phyloP scores from a whole-genome alignment of 2,113 vertebrate genomes.

The Archilochus colubris region DNA sequence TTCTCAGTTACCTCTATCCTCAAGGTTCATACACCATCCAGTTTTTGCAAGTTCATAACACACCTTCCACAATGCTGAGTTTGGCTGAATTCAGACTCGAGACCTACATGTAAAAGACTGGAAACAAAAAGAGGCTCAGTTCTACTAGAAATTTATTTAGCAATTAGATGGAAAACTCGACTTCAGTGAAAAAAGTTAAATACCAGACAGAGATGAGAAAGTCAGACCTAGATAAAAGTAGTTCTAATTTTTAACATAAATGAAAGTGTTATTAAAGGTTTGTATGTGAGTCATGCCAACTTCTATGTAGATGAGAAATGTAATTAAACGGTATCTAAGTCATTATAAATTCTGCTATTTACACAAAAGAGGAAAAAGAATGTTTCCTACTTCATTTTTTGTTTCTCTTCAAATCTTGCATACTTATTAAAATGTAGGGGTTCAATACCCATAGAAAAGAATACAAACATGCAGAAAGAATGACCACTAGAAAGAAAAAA shows the following conservation, averaged over 20 bases:
- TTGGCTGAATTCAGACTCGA: neutral
- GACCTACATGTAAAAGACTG: conserved; percentile 12
- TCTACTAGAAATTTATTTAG: conserved; percentile 44
- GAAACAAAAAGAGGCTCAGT: conserved; percentile 30
- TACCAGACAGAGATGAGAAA: neutral
- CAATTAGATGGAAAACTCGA: neutral
- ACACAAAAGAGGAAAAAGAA: conserved; percentile 43
- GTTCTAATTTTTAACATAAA: conserved; percentile 17
- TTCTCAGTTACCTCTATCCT: neutral
- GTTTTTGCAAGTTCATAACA: neutral
- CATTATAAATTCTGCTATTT: conserved; percentile 41
- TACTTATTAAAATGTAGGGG: conserved; percentile 31
- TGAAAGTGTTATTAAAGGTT: neutral
- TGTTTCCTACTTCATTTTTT: neutral
- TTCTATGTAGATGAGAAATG: conserved; percentile 20
- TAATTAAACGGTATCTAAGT: conserved; percentile 10
- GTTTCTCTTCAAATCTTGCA: neutral
- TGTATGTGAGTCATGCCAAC: conserved; percentile 1
- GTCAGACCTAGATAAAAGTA: neutral
- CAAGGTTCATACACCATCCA: neutral
- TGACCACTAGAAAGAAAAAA: neutral
- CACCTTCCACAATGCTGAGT: neutral
- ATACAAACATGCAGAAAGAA: conserved; percentile 33
- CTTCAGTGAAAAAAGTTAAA: neutral
- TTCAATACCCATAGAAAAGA: conserved; percentile 55